Percentiles rank a stretch among this genome's conserved stretches.
phyloP scores from a whole-genome alignment of 2,888 invertebrate genomes.

The Chironomus riparius region DNA sequence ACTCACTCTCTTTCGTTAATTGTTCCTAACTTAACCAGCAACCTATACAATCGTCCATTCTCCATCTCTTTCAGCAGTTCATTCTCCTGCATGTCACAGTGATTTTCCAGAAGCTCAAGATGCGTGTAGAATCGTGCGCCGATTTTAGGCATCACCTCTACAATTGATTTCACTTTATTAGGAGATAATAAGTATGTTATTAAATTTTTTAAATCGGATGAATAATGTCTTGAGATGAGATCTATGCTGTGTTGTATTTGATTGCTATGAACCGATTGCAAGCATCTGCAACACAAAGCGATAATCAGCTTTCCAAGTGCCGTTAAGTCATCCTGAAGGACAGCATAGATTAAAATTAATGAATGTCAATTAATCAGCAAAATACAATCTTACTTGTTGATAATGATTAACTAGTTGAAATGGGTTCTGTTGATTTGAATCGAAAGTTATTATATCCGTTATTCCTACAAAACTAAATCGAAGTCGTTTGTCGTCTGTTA shows the following conservation, averaged over 20 bases:
- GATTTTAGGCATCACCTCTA: slow-evolving; percentile 89
- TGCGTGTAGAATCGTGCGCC: slow-evolving; percentile 95
- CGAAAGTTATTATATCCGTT: slow-evolving; percentile 69
- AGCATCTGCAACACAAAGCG: slow-evolving; percentile 85
- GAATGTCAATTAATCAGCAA: not conserved
- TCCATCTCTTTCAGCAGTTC: slow-evolving; percentile 90
- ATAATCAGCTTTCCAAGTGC: slow-evolving; percentile 85
- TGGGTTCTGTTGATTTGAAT: slow-evolving; percentile 58
- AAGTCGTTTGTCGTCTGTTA: slow-evolving; percentile 67
- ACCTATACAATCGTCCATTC: slow-evolving; percentile 84
- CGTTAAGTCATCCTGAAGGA: slow-evolving; percentile 68
- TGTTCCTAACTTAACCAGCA: slow-evolving; percentile 85
- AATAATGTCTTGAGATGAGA: slow-evolving; percentile 81
- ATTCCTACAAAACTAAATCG: slow-evolving; percentile 74
- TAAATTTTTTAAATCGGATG: slow-evolving; percentile 86
- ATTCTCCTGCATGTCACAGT: slow-evolving; percentile 81
- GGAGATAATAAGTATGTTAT: slow-evolving; percentile 55
- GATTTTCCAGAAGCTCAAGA: slow-evolving; percentile 78
- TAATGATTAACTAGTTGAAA: slow-evolving; percentile 60
- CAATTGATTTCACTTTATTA: slow-evolving; percentile 25
- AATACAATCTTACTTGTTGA: slow-evolving; percentile 43
- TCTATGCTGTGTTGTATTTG: slow-evolving; percentile 83
- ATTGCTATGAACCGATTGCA: slow-evolving; percentile 77
- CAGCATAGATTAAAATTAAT: not conserved
- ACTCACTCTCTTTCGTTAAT: slow-evolving; percentile 93